Percentiles rank a stretch among this genome's conserved stretches.
Evolutionary conservation across 2,113 vertebrate species (phyloP).

Genomic region (Cervus canadensis): DNA sequence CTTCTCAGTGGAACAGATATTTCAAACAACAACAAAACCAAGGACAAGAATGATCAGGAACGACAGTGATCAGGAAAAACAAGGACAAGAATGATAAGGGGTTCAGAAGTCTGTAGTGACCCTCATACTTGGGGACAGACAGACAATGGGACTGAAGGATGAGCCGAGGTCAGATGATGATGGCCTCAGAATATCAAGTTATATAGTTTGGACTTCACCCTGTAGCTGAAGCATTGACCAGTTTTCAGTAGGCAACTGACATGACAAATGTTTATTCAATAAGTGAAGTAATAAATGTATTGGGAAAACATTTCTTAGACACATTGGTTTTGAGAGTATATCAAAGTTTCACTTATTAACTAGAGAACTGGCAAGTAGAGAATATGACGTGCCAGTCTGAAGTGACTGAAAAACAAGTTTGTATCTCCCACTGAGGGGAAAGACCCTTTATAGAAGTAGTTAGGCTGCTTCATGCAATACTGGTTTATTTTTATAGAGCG

Average conservation of each 20-base stretch:
- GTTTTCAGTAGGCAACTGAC: neutral
- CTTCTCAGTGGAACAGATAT: neutral
- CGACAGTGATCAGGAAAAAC: neutral
- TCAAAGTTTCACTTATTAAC: neutral
- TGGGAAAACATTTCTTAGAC: neutral
- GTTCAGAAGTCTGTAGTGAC: neutral
- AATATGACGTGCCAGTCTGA: neutral
- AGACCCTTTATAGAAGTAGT: neutral
- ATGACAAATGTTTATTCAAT: slow-evolving; percentile 6
- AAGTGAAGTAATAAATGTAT: neutral
- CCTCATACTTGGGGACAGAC: neutral
- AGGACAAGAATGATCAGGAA: neutral
- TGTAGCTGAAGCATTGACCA: neutral
- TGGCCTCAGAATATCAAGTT: neutral
- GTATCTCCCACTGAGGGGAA: neutral
- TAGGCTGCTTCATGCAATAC: neutral
- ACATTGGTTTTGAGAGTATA: neutral
- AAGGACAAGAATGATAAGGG: neutral
- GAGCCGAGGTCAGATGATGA: neutral
- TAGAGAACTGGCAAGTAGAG: neutral
- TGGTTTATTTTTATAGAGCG: neutral
- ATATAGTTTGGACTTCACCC: neutral
- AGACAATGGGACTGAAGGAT: neutral
- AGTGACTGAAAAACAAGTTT: neutral
- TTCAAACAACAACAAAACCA: neutral